Conservation (phyloP, 1,140 invertebrate genomes). For the Caenorhabditis brenneri region DNA sequence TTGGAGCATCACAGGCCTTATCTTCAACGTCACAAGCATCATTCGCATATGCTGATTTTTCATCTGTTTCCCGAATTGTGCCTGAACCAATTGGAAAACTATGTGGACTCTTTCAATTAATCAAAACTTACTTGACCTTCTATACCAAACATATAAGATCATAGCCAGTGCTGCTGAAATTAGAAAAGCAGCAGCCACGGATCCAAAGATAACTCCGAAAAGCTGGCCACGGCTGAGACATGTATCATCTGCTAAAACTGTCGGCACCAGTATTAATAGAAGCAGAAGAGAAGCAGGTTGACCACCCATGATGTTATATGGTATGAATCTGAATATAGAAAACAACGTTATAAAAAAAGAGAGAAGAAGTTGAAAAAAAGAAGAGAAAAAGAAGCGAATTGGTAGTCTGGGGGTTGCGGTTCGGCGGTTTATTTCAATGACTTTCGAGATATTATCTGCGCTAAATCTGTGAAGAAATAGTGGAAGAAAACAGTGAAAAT, state of each 20-base stretch:
- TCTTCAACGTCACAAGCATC: conserved; percentile 44
- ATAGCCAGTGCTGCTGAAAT: conserved; percentile 41
- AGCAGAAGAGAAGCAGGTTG: background rate
- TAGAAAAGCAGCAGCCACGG: conserved; percentile 41
- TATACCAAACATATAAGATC: conserved; percentile 35
- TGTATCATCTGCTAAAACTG: background rate
- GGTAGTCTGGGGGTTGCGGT: conserved; percentile 2
- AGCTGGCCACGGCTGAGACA: conserved; percentile 43
- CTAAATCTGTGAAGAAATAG: conserved; percentile 21
- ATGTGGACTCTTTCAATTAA: too few relatives aligned
- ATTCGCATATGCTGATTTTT: conserved; percentile 44
- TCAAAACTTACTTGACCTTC: background rate
- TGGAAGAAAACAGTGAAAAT: too few relatives aligned
- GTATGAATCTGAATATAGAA: background rate
- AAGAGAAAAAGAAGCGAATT: background rate
- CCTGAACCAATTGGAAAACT: too few relatives aligned
- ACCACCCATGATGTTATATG: conserved; percentile 6
- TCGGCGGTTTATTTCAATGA: conserved; percentile 31
- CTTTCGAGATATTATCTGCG: conserved; percentile 37
- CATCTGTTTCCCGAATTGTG: background rate
- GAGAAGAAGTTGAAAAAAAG: background rate
- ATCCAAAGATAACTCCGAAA: conserved; percentile 49
- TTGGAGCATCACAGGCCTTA: conserved; percentile 35
- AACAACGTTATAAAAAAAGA: background rate
- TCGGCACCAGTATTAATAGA: background rate